Evolutionary conservation across 2,888 invertebrate species (phyloP), one percentile per base, ranked within the genome.

Genomic region (Amaurobius ferox): DNA sequence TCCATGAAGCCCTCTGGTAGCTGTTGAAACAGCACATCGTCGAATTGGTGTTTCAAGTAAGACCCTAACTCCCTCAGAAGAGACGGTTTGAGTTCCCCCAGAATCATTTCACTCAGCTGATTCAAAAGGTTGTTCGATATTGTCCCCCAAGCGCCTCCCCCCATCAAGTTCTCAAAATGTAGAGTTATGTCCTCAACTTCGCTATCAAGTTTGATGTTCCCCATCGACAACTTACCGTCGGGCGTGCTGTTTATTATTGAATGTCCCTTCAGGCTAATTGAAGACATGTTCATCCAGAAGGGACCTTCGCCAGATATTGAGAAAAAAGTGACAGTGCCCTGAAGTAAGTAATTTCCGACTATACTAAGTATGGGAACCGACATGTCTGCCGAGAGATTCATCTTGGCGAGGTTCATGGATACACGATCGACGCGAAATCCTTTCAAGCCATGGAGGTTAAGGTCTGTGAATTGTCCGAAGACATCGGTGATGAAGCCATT

Each of bases 21-120:
- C 9, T 76, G 44, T 1, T 68, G 29, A n/a, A 79, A 76, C 16
- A 95, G 94, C 16, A 95, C 90, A 89, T 94, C 94, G 23, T 94
- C 93, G 30, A 96, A 93, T 90, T 95, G 94, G 16, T 93, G 93
- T 90, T 97, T 95, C 0, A 97, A 94, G 90, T 95, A 95, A 0
- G 92, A 93, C 88, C 95, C 93, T 0, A 95, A 93, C 90, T 95
- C 95, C 0, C 93, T 93, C 29, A 97, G 92, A 88, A 97, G 94
- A 89, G 95, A 95, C 0, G 96, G 96, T 90, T 97, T 97, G 90
- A 97, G 95, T 11, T 95, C 95, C 90, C 96, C 96, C 89, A 97
- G 97, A 11, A 97, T 93, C 88, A 96, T 94, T 16, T 94, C 94
- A 0, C 96, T 96, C 0, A 96, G 94, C 0, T 95, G 95, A 91